Conservation (phyloP, 2,797 vertebrate species). For the Huso huso region DNA sequence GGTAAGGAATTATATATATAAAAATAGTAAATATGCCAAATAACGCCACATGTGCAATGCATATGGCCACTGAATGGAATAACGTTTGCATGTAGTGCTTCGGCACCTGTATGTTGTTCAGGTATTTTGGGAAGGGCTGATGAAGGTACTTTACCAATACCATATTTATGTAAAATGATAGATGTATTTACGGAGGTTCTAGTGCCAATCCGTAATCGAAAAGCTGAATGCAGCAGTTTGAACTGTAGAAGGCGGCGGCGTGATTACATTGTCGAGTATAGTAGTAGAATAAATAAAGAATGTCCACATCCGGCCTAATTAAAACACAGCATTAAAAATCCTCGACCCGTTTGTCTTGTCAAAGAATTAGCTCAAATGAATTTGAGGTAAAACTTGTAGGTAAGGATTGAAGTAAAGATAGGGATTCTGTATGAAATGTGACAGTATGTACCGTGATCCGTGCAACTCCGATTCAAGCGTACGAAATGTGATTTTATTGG, state of each 20-base stretch:
- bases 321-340: too few species aligned
- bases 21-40: neutral
- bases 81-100: constrained; percentile 34
- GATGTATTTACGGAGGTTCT: constrained; percentile 12
- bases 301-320: neutral
- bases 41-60: too few species aligned
- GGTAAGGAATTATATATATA: constrained; percentile 60
- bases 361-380: too few species aligned
- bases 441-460: too few species aligned
- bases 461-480: too few species aligned
- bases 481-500: too few species aligned
- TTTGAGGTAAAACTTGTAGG: too few species aligned
- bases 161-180: neutral
- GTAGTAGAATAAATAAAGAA: neutral
- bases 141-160: neutral
- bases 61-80: constrained; percentile 24
- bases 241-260: neutral
- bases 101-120: neutral
- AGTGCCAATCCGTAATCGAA: neutral
- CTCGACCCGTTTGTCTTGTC: too few species aligned
- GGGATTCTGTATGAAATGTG: too few species aligned
- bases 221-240: neutral
- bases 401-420: too few species aligned
- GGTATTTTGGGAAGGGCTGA: neutral
- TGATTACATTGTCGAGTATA: neutral